phyloP scores from a whole-genome alignment of 2,888 invertebrate species.

The Parapristionchus giblindavisi region DNA sequence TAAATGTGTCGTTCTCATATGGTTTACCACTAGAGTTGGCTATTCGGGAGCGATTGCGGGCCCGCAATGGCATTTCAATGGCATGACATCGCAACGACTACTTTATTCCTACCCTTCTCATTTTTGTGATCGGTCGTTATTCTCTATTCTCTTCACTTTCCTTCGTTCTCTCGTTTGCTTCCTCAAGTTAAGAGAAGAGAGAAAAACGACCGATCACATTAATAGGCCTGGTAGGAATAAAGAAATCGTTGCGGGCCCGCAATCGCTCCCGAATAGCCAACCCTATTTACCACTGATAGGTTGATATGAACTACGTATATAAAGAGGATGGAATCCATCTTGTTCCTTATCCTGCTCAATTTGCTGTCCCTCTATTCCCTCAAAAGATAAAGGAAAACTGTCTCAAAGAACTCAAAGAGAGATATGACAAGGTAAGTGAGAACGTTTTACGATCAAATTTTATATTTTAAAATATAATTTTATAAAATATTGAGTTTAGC shows the following conservation, averaged over 20 bases:
- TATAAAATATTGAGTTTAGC: background rate
- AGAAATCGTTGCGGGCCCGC: too few species aligned
- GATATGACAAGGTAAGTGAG: constrained; percentile 62
- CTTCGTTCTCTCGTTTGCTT: too few species aligned
- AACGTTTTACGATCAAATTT: background rate
- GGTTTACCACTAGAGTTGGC: background rate
- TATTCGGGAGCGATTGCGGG: too few species aligned
- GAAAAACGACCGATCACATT: too few species aligned
- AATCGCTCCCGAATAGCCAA: too few species aligned
- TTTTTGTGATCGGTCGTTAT: too few species aligned
- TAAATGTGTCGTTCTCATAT: background rate
- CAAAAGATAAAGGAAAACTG: constrained; percentile 61
- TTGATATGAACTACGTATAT: constrained; percentile 67
- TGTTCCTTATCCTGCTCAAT: constrained; percentile 69
- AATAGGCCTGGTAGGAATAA: too few species aligned
- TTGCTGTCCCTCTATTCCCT: constrained; percentile 68
- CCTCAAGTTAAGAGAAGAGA: too few species aligned
- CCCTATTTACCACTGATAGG: constrained; percentile 36
- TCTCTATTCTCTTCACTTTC: too few species aligned
- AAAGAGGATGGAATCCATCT: constrained; percentile 63
- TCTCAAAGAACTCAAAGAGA: constrained; percentile 63
- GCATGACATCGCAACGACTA: too few species aligned
- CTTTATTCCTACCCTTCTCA: background rate
- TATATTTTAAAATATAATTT: background rate
- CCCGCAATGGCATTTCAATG: too few species aligned